These are phyloP conservation scores for Drosophila trapezifrons DNA, from an alignment of 1,140 invertebrate species.

Conservation along the genomic window DNA sequence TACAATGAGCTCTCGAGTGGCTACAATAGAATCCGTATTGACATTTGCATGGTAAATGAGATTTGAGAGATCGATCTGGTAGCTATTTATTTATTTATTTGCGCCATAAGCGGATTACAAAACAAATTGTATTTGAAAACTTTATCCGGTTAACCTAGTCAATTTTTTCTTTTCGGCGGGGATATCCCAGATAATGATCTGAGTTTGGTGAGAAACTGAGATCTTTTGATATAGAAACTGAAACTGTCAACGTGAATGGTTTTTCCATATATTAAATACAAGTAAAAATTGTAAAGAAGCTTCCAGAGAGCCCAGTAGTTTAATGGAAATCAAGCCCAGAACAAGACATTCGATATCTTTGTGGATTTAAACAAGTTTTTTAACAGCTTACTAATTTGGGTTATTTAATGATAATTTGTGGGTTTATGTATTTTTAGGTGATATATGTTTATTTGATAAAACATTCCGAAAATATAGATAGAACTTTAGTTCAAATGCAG, in stretches of 20 bases:
- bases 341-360: not conserved
- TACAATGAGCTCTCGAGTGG: conserved; percentile 42
- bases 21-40: conserved; percentile 54
- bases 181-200: conserved; percentile 41
- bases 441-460: not conserved
- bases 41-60: conserved; percentile 53
- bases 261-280: conserved; percentile 38
- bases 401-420: not conserved
- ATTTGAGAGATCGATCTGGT: conserved; percentile 49
- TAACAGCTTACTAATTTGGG: conserved; percentile 7
- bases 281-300: conserved; percentile 10
- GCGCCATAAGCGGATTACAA: conserved; percentile 53
- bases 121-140: conserved; percentile 38
- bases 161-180: conserved; percentile 6
- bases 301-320: conserved; percentile 11
- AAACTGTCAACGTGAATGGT: conserved; percentile 35
- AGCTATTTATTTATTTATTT: conserved; percentile 47
- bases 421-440: not conserved
- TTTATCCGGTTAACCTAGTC: conserved; percentile 51
- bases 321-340: no score
- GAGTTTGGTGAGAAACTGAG: conserved; percentile 23
- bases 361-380: conserved; percentile 8
- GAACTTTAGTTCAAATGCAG: no score
- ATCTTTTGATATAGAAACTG: conserved; percentile 16
- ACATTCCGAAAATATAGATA: not conserved